These are phyloP conservation scores for Pyrocoelia pectoralis DNA, from an alignment of 2,888 invertebrate genomes.

Conservation along the genomic window DNA sequence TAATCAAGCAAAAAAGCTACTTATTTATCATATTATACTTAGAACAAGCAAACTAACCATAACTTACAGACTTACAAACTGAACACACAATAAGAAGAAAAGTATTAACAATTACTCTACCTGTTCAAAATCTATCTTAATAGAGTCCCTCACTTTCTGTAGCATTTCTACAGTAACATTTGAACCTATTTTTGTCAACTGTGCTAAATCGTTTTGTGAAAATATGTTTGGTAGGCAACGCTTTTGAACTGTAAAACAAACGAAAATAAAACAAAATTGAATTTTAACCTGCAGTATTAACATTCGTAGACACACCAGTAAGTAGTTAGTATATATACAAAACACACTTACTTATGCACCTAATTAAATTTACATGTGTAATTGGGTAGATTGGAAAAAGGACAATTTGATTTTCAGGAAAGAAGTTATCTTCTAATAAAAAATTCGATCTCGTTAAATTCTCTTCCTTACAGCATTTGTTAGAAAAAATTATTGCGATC, in stretches of 20 bases:
- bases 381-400: too few relatives aligned
- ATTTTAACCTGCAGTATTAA: background rate
- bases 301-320: too few relatives aligned
- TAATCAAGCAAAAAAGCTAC: background rate
- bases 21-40: too few relatives aligned
- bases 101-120: slow-evolving; percentile 57
- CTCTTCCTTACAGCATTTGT: too few relatives aligned
- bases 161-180: slow-evolving; percentile 55
- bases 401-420: too few relatives aligned
- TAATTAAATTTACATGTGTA: too few relatives aligned
- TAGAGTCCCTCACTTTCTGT: slow-evolving; percentile 58
- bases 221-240: slow-evolving; percentile 63
- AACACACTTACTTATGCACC: too few relatives aligned
- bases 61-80: slow-evolving; percentile 36
- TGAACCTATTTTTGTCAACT: slow-evolving; percentile 10
- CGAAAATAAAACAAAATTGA: background rate
- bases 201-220: slow-evolving; percentile 26
- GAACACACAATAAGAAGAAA: slow-evolving; percentile 24
- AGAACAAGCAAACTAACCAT: background rate
- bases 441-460: too few relatives aligned
- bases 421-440: too few relatives aligned
- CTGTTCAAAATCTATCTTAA: slow-evolving; percentile 60
- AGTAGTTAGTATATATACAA: too few relatives aligned
- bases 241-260: slow-evolving; percentile 60
- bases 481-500: too few relatives aligned